Base-by-base conservation (phyloP, 2,113 vertebrate species). In the Vidua macroura region DNA sequence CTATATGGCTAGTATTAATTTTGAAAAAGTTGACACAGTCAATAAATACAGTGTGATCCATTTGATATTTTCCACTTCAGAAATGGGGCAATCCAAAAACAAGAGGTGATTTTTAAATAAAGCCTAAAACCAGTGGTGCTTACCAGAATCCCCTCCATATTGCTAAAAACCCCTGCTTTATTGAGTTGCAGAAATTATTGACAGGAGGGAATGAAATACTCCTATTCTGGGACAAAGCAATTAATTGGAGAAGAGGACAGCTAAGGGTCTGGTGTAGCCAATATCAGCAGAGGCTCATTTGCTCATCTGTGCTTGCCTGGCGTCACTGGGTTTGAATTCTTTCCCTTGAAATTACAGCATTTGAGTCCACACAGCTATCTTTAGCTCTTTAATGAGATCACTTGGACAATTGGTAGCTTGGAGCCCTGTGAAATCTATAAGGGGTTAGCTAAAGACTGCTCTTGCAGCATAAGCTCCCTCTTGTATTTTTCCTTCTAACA, bases 301-400 rank as follows among this genome's bases (percentile, higher is more conserved):
- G 79, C 52, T 92, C 67, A 80, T 72, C 60, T 22, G 14, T 41
- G 48, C 79, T 92, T 68, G 56, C 60, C 74, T 0, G 9, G 88
- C 85, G 92, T 95, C 94, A 46, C 64, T 56, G 93, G 79, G 63
- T 86, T 95, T 94, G 70, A 85, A 41, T 79, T 82, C 70, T 83
- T 93, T 80, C 80, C 81, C 49, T 70, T 88, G 92, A 95, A 96
- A 93, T 58, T 22, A 75, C 0, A 1, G 88, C 83, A 68, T 75
- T 93, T 92, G 64, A 96, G 92, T 64, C 74, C 7, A 3, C 43
- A 56, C 52, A 93, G 83, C 86, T 96, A 94, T 96, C 93, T 95
- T 97, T 94, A 97, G 96, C 30, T 95, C 93, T 92, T 95, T 95
- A 97, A 96, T 96, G 93, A 97, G 95, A 90, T 90, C 88, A 84